A percentile compares a stretch with the other conserved stretches of the same genome.
These are phyloP conservation scores for Campoletis sonorensis DNA, from an alignment of 1,140 invertebrate species.

Conservation along the genomic window DNA sequence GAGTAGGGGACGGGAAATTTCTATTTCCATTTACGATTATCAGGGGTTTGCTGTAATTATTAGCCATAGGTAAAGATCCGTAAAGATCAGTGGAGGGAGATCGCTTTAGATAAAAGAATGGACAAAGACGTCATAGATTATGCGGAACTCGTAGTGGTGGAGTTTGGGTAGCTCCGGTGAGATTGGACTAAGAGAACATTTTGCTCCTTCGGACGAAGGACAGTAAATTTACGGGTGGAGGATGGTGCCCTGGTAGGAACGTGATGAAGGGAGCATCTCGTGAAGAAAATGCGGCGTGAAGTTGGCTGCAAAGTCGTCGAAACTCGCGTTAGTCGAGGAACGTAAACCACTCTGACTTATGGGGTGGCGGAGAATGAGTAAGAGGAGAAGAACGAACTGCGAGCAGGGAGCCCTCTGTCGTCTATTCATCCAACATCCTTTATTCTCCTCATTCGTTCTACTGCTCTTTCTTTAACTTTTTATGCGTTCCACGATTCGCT, in stretches of 20 bases:
- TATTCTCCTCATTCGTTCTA: conserved; percentile 8
- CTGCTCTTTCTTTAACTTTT: conserved; percentile 27
- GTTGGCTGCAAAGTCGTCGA: conserved; percentile 45
- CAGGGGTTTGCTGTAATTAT: background rate
- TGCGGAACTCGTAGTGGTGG: conserved; percentile 3
- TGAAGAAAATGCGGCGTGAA: conserved; percentile 39
- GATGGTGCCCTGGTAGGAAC: background rate
- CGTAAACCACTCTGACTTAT: conserved; percentile 43
- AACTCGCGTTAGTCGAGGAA: conserved; percentile 43
- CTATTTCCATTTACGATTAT: no score
- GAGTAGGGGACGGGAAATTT: no score
- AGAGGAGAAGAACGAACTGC: background rate
- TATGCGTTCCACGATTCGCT: background rate
- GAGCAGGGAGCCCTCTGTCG: background rate
- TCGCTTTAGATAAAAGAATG: background rate
- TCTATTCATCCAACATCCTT: conserved; percentile 34
- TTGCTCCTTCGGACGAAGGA: background rate
- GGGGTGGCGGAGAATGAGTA: background rate
- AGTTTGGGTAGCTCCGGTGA: background rate
- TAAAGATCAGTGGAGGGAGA: background rate
- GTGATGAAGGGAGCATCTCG: conserved; percentile 39
- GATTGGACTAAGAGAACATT: background rate
- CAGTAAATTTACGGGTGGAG: conserved; percentile 16
- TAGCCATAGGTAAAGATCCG: background rate
- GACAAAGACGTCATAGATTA: background rate